Percentiles rank a stretch among this genome's conserved stretches.
phyloP scores from a whole-genome alignment of 2,888 invertebrate species.

The Lissonota sp. region DNA sequence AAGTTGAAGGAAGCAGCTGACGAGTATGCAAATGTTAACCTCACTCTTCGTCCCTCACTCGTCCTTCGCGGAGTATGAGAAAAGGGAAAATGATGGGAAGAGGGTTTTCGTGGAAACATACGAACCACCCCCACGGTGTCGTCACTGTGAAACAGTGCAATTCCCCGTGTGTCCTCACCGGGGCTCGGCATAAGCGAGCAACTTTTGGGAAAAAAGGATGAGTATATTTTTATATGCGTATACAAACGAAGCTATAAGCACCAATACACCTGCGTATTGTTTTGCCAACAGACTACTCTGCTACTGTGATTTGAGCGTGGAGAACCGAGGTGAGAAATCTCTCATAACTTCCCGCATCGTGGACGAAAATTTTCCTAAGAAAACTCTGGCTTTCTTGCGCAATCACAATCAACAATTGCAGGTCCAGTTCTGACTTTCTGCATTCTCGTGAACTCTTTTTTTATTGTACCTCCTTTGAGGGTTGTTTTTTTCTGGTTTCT shows the following conservation, averaged over 20 bases:
- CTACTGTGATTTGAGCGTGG: neutral
- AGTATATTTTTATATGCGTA: neutral
- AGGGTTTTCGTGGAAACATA: conserved; percentile 47
- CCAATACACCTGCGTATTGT: conserved; percentile 52
- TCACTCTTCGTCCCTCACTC: conserved; percentile 68
- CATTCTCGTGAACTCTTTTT: too few relatives aligned
- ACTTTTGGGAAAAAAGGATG: conserved; percentile 67
- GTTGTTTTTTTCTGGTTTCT: too few relatives aligned
- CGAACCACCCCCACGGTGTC: conserved; percentile 53
- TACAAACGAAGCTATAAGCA: conserved; percentile 26
- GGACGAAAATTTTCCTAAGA: conserved; percentile 35
- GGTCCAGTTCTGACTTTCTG: neutral
- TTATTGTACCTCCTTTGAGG: too few relatives aligned
- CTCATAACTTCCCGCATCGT: conserved; percentile 19
- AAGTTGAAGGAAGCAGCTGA: conserved; percentile 84
- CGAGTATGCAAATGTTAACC: conserved; percentile 83
- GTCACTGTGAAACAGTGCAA: conserved; percentile 76
- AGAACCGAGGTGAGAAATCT: conserved; percentile 4
- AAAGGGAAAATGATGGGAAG: conserved; percentile 17
- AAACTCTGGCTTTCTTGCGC: conserved; percentile 21
- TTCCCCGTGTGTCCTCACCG: conserved; percentile 77
- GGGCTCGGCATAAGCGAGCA: conserved; percentile 77
- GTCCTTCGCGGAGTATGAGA: conserved; percentile 41
- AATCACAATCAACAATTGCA: conserved; percentile 16
- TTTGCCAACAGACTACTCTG: conserved; percentile 15